Base-by-base conservation (phyloP, 2,797 vertebrate genomes). In the Pseudochaenichthys georgianus region DNA sequence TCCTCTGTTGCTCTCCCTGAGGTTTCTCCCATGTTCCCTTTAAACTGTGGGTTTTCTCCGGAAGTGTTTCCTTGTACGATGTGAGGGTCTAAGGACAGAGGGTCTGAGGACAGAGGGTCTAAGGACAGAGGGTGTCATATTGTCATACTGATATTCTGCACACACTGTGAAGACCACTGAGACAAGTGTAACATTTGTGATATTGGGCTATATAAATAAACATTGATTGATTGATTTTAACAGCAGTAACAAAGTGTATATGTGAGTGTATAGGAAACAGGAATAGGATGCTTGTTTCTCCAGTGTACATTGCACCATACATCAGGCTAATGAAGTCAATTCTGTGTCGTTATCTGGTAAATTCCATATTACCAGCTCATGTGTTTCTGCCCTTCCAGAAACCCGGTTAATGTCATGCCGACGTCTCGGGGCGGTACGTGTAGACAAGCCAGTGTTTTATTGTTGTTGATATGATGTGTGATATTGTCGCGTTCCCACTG, bases 321-420 rank as follows among this genome's bases (percentile, higher is more conserved):
- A 48, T 43, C 63, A 62, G 73, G 53, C 41, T 64, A 69, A 79
- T 83, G 62, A 76, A 21, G 58, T 52, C 13, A 54, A 43, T 53
- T 65, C 15, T 57, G 58, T 57, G 51, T 61, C 75, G 79, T 75
- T 72, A 75, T 64, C 42, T 54, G 21, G 48, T 76, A 73, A 79
- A 84, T 79, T 80, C 64, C 46, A 58, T 31, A 34, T 74, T 59
- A 64, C 51, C 65, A 61, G 34, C 71, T 57, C 5, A 34, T 19
- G 70, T 63, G 48, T 71, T 74, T 61, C 41, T 50, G 50, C 38
- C 1, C 21, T 7, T 34, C 16, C 48, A 63, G 17, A 64, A 42
- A 68, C 45, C 51, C 59, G 45, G 17, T 17, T 16, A 43, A 43
- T 41, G 47, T 34, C 41, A 34, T 7, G 28, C 28, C 28, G 5